Evolutionary conservation across 2,888 invertebrate species (phyloP), one percentile per base, ranked within the genome.

Genomic region (Andrena dorsata): DNA sequence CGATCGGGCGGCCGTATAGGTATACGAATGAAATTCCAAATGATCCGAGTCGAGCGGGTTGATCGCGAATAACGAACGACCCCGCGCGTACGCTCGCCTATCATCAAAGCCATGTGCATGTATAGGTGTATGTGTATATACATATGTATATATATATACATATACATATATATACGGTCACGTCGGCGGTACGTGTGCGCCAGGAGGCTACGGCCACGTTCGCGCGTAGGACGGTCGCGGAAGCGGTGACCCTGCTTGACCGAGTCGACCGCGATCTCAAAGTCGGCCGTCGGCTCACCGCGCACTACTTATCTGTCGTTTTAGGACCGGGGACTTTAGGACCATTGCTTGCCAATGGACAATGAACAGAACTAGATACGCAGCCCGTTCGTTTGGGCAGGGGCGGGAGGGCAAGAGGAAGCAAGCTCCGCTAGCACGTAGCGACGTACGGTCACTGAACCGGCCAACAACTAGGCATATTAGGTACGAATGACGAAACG

Each of bases 191-290:
- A 23, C 30, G 58, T 58, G 64, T 32, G 30, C 23, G 66, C 23
- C 8, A 26, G 41, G 56, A 26, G 4, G 32, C 8, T 13, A 76
- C 63, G 63, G 20, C 69, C 49, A 58, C 53, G 60, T 23, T 2
- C 28, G 58, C 26, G 49, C 58, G 70, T 71, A 58, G 65, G 47
- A 72, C 51, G 64, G 30, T 72, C 68, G 69, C 84, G 88, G 86
- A 87, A 87, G 75, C 77, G 73, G 73, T 88, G 86, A 87, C 86
- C 88, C 79, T 71, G 75, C 71, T 76, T 74, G 78, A 77, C 76
- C 77, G 79, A 73, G 53, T 28, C 68, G 68, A 65, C 77, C 72
- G 69, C 69, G 78, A 86, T 85, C 80, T 82, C 78, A 66, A 85
- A 70, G 74, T 83, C 78, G 72, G 66, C 32, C 60, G 68, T 76